These are phyloP conservation scores for Dryadula phaetusa DNA, from an alignment of 2,888 invertebrate genomes.

Conservation along the genomic window DNA sequence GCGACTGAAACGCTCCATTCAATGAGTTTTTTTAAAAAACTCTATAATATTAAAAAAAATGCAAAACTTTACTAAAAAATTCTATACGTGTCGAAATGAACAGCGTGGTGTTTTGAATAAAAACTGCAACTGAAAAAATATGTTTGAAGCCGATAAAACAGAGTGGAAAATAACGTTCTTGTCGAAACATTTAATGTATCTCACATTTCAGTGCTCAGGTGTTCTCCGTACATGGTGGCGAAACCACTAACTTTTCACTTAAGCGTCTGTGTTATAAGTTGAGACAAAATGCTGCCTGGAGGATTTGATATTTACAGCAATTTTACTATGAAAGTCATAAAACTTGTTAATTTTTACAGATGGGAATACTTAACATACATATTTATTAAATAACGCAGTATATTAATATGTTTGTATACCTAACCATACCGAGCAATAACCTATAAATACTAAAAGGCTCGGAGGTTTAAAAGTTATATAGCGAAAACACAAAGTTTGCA, in stretches of 20 bases:
- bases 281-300: conserved; percentile 16
- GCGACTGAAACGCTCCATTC: background rate
- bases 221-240: conserved; percentile 37
- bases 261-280: conserved; percentile 40
- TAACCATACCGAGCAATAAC: too few relatives aligned
- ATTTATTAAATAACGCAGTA: too few relatives aligned
- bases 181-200: conserved; percentile 44
- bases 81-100: conserved; percentile 10
- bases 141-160: conserved; percentile 10
- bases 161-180: conserved; percentile 28
- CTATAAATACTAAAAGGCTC: background rate
- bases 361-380: background rate
- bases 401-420: too few relatives aligned
- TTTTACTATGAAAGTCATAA: background rate
- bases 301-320: conserved; percentile 18
- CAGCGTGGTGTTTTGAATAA: conserved; percentile 5
- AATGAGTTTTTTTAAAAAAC: conserved; percentile 1
- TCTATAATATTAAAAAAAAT: background rate
- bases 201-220: conserved; percentile 49
- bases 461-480: background rate
- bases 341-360: background rate
- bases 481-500: background rate
- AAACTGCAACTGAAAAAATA: conserved; percentile 15
- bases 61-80: background rate
- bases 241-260: conserved; percentile 44